These are phyloP conservation scores for Portunus trituberculatus DNA, from an alignment of 1,140 invertebrate species.

Conservation along the genomic window DNA sequence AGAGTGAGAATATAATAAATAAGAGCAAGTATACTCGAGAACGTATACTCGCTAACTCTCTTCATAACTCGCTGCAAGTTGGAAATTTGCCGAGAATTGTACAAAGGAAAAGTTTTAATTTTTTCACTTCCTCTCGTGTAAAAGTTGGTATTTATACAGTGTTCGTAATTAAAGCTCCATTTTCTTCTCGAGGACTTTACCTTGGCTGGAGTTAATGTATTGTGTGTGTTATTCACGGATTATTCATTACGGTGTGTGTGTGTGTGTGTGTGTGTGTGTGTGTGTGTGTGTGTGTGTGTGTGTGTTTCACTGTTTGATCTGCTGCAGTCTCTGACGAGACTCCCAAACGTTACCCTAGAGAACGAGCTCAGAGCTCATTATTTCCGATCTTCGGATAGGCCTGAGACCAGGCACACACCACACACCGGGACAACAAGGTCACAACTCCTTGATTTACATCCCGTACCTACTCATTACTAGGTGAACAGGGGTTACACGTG, in stretches of 20 bases:
- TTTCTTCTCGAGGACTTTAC: neutral
- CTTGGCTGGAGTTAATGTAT: neutral
- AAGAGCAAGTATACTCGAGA: neutral
- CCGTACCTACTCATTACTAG: too few relatives aligned
- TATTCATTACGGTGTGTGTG: neutral
- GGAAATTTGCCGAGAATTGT: neutral
- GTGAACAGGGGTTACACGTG: too few relatives aligned
- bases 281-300: too few relatives aligned
- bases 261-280: constrained; percentile 3
- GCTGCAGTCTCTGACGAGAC: too few relatives aligned
- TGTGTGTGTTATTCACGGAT: neutral
- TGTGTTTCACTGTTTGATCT: too few relatives aligned
- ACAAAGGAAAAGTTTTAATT: constrained; percentile 24
- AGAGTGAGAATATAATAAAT: too few relatives aligned
- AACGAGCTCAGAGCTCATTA: too few relatives aligned
- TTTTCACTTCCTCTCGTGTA: constrained; percentile 2
- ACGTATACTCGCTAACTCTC: neutral
- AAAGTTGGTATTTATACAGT: constrained; percentile 15
- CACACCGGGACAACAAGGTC: too few relatives aligned
- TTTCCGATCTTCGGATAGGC: too few relatives aligned
- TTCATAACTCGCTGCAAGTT: constrained; percentile 1
- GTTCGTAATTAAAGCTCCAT: constrained; percentile 22
- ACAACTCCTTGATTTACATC: too few relatives aligned
- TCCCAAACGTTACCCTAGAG: too few relatives aligned
- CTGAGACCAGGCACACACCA: too few relatives aligned